A percentile compares a stretch with the other conserved stretches of the same genome.
Conservation (phyloP, 2,113 vertebrate species). For the Halcyon senegalensis region DNA sequence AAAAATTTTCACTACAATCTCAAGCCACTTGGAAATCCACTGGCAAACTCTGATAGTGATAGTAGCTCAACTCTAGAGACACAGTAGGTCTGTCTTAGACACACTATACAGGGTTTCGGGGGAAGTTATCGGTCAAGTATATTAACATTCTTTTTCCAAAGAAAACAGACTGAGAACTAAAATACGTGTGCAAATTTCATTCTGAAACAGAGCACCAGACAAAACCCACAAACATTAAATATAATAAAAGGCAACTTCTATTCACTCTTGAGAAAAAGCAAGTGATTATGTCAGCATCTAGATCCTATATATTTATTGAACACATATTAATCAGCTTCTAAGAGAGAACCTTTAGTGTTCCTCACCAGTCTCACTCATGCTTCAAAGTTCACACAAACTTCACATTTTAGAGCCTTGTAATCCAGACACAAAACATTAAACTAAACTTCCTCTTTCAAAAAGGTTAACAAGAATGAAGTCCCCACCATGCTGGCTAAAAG, state of each 20-base stretch:
- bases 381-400: not conserved
- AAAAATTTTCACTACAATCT: not conserved
- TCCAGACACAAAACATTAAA: not conserved
- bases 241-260: not conserved
- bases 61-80: not conserved
- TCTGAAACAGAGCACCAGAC: not conserved
- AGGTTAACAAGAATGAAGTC: not conserved
- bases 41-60: not conserved
- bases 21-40: not conserved
- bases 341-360: not conserved
- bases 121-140: not conserved
- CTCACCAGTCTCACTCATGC: not conserved
- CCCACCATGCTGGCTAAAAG: not conserved
- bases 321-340: not conserved
- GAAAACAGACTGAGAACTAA: not conserved
- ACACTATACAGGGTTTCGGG: fast-evolving
- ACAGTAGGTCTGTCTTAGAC: not conserved
- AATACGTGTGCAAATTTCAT: not conserved
- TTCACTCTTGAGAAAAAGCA: not conserved
- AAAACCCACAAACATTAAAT: not conserved
- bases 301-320: not conserved
- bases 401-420: not conserved
- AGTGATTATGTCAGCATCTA: not conserved
- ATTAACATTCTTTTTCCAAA: not conserved
- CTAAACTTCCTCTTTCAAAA: not conserved